Evolutionary conservation across 2,113 vertebrate species (phyloP), one percentile per base, ranked within the genome.

Genomic region (Entomyzon cyanotis): DNA sequence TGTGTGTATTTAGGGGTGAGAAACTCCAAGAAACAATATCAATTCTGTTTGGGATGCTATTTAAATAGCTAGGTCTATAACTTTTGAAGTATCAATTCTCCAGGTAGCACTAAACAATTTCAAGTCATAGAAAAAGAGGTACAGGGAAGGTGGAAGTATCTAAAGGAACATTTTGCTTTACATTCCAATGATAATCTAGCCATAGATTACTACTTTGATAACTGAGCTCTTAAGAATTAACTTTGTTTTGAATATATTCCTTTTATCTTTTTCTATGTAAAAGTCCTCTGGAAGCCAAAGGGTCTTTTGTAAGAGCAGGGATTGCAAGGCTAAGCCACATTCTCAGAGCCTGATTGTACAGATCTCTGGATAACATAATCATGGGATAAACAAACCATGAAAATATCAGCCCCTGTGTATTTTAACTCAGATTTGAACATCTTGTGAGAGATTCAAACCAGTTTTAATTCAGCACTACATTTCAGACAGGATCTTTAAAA

Each of bases 391-490:
- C 52, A 90, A 88, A 73, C 35, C 49, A 83, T 12, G 56, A 82
- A 74, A 93, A 81, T 81, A 82, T 41, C 67, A 95, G 50, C 30
- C 52, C 24, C 63, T 69, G 16, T 37, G 74, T 93, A 94, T 95
- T 67, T 64, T 83, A 94, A 96, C 58, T 67, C 37, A 85, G 67
- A 94, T 74, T 75, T 96, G 35, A 92, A 73, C 35, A 50, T 47
- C 37, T 35, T 60, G 41, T 50, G 84, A 80, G 27, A 84, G 14
- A 92, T 52, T 88, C n/a, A 85, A 84, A 84, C 11, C 64, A 64
- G 53, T 94, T 89, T 94, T 77, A 92, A 92, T 76, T 95, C 65
- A 91, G 62, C 62, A 58, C 19, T 89, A 89, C 37, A 79, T 88
- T 89, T 93, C 65, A 74, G 15, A 74, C 5, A 50, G 33, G 41